A percentile compares a stretch with the other conserved stretches of the same genome.
These are phyloP conservation scores for Porites australiensis DNA, from an alignment of 64 coral and sea anemone species.

Conservation along the genomic window DNA sequence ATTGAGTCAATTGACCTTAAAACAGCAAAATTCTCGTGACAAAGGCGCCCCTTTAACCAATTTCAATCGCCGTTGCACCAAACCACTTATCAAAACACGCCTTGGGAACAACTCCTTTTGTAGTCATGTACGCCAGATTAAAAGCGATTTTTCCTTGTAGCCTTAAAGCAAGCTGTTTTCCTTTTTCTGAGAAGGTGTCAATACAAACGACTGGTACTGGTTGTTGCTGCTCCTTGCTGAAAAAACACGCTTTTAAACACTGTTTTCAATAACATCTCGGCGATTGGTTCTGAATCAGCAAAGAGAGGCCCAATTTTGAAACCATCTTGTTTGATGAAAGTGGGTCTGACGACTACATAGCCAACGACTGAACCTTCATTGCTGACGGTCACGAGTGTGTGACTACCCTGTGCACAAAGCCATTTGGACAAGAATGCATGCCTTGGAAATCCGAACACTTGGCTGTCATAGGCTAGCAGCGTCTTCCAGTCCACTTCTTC, in stretches of 20 bases:
- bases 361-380: slow-evolving; percentile 41
- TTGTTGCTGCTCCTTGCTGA: not conserved
- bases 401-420: slow-evolving; percentile 3
- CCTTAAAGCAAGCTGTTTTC: not conserved
- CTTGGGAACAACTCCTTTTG: not conserved
- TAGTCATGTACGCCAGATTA: slow-evolving; percentile 1
- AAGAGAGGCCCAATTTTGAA: slow-evolving; percentile 49
- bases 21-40: too few relatives aligned
- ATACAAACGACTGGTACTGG: not conserved
- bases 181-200: not conserved
- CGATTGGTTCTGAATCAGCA: slow-evolving; percentile 31
- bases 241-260: slow-evolving; percentile 26
- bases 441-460: slow-evolving; percentile 45
- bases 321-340: slow-evolving; percentile 35
- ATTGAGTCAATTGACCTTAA: too few relatives aligned
- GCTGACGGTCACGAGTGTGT: slow-evolving; percentile 15
- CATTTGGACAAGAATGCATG: slow-evolving; percentile 33
- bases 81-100: slow-evolving; percentile 49
- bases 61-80: slow-evolving; percentile 2
- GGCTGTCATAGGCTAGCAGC: slow-evolving; percentile 21
- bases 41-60: not conserved
- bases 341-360: slow-evolving; percentile 25
- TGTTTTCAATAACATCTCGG: slow-evolving; percentile 30
- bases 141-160: not conserved
- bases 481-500: not conserved